A percentile compares a stretch with the other conserved stretches of the same genome.
Conservation (phyloP, 2,888 invertebrate species). For the Philereme transversata region DNA sequence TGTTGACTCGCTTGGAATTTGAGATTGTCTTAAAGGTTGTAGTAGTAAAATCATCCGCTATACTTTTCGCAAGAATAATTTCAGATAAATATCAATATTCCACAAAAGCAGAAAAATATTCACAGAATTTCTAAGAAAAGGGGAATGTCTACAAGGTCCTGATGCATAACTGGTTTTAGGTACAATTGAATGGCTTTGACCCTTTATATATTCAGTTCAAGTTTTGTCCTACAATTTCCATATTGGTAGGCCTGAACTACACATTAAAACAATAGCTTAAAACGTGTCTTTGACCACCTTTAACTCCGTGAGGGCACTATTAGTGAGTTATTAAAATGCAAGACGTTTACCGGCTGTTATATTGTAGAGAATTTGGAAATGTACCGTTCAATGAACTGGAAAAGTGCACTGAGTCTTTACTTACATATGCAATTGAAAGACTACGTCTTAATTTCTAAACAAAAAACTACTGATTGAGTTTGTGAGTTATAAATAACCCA, state of each 20-base stretch:
- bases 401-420: conserved; percentile 32
- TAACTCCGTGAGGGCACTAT: conserved; percentile 21
- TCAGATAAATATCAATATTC: background rate
- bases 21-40: background rate
- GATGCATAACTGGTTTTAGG: no score
- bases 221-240: conserved; percentile 10
- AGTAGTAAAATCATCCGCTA: background rate
- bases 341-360: conserved; percentile 21
- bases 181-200: background rate
- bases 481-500: no score
- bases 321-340: conserved; percentile 32
- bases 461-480: no score
- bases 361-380: conserved; percentile 32
- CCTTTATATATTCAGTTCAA: conserved; percentile 7
- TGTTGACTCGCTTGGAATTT: conserved; percentile 2
- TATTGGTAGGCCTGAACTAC: conserved; percentile 1
- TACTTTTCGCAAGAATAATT: conserved; percentile 9
- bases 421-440: no score
- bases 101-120: no score
- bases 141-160: no score
- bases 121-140: no score
- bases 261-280: conserved; percentile 14
- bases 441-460: no score
- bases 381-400: conserved; percentile 41
- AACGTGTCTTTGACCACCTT: conserved; percentile 9